Base-by-base conservation (phyloP, 2,113 vertebrate genomes). In the Elgaria multicarinata region DNA sequence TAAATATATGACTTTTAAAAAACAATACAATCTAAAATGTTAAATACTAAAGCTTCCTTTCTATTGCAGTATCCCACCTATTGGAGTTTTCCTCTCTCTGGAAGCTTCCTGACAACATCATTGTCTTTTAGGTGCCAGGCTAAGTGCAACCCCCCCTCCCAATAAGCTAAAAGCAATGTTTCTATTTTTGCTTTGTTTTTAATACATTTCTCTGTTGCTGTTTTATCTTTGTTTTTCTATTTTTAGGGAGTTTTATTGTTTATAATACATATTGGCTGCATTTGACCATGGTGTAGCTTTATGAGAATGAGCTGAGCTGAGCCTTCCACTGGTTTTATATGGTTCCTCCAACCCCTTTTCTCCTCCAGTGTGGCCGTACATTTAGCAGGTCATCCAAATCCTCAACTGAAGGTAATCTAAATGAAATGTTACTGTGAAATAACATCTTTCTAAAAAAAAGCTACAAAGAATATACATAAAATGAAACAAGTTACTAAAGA, bases 1-100 rank as follows among this genome's bases (percentile, higher is more conserved):
- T 85, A 87, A 92, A 87, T 71, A 93, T 55, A 80, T 81, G 62
- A 93, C 95, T 89, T 76, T 88, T 88, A 62, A 91, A 95, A 55
- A 88, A 13, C 8, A 33, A 53, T 74, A 16, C 12, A 53, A 28
- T 55, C 22, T 75, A 28, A 89, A 55, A 18, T 64, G 12, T 83
- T 66, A 6, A 74, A 2, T 39, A 18, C 82, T 84, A 64, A 87
- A 64, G 74, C 22, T 4, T 14, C 6, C 50, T 87, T 55, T 31
- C 16, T 69, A 14, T 69, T 39, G 85, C n/a, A n/a, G n/a, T n/a
- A 76, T 71, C 28, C 16, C 31, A 67, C 4, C 46, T 46, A 44
- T 78, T 66, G 33, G 75, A 66, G 75, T 16, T n/a, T 7, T n/a
- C 74, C n/a, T 42, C 90, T 76, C 55, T 83, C 2, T 28, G 33